Percentiles rank a stretch among this genome's conserved stretches.
Conservation (phyloP, 2,113 vertebrate genomes). For the Peromyscus leucopus region DNA sequence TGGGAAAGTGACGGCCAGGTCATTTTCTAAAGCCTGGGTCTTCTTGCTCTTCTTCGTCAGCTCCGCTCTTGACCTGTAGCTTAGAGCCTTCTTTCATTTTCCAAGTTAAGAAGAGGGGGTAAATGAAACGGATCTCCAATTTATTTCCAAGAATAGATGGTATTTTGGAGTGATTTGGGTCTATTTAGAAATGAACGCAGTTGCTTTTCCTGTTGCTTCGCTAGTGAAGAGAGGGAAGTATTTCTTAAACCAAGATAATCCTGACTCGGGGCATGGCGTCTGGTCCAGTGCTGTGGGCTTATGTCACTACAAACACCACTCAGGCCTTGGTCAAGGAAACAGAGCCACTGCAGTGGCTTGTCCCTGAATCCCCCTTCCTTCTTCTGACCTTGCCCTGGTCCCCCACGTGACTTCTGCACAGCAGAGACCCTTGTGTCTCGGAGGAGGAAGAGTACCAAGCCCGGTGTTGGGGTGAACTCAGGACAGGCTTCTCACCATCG, state of each 20-base stretch:
- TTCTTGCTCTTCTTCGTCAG: not conserved
- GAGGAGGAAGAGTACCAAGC: not conserved
- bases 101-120: not conserved
- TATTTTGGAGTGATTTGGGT: not conserved
- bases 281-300: not conserved
- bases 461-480: conserved; percentile 81
- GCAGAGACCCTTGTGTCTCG: not conserved
- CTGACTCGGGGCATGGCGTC: not conserved
- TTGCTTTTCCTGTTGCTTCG: conserved; percentile 8
- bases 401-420: not conserved
- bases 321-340: not conserved
- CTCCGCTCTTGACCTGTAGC: not conserved
- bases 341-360: rapidly evolving
- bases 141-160: conserved; percentile 5
- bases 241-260: not conserved
- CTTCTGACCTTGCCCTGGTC: not conserved
- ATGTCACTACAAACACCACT: not conserved
- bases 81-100: not conserved
- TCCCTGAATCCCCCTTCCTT: rapidly evolving
- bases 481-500: conserved; percentile 85
- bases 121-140: not conserved
- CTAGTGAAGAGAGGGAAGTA: not conserved
- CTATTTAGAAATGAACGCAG: conserved; percentile 32
- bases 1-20: not conserved
- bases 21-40: not conserved